phyloP scores from a whole-genome alignment of 2,888 invertebrate genomes.

The Yponomeuta plumbellus region DNA sequence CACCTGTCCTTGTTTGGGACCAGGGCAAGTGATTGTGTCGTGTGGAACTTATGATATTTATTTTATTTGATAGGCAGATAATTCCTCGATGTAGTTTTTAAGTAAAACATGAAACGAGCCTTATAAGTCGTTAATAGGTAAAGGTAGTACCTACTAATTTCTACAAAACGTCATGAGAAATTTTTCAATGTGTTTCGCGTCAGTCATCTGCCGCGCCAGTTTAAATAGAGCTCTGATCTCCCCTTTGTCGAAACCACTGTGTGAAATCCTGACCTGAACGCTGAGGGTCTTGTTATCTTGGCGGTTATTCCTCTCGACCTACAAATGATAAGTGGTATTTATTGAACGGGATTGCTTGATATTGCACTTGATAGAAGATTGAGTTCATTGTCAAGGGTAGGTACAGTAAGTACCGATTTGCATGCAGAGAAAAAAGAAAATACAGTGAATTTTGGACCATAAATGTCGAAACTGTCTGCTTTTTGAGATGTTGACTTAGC shows the following conservation, averaged over 20 bases:
- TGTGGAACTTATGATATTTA: too few relatives aligned
- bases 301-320: conserved; percentile 45
- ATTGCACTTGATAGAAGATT: conserved; percentile 64
- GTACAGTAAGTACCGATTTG: background rate
- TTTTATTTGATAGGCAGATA: too few relatives aligned
- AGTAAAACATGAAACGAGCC: too few relatives aligned
- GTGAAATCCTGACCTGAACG: conserved; percentile 17
- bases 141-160: background rate
- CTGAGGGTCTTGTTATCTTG: conserved; percentile 49
- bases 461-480: too few relatives aligned
- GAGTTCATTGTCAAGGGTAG: conserved; percentile 60
- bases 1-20: too few relatives aligned
- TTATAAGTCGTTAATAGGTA: background rate
- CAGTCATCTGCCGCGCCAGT: conserved; percentile 28
- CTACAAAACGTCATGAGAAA: background rate
- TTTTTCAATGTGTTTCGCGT: background rate
- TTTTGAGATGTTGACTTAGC: too few relatives aligned
- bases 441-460: too few relatives aligned
- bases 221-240: conserved; percentile 25
- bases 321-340: conserved; percentile 62
- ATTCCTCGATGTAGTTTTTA: too few relatives aligned
- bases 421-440: background rate
- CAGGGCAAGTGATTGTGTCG: too few relatives aligned
- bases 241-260: background rate
- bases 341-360: conserved; percentile 40